Base-by-base conservation (phyloP, 2,888 invertebrate genomes). In the Mechanitis messenoides region DNA sequence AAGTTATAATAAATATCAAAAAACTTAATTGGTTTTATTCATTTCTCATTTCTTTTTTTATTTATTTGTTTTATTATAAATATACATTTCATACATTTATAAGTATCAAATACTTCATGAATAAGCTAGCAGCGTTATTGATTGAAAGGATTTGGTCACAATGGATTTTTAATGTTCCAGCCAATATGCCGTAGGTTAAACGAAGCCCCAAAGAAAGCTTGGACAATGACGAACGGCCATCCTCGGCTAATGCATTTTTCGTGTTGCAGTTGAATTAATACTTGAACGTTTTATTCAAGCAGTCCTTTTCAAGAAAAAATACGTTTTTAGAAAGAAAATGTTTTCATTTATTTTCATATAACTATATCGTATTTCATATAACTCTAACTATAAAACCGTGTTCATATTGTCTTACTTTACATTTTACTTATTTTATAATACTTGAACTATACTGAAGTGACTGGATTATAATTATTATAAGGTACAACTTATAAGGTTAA, bases 211-310 rank as follows among this genome's bases (percentile, higher is more conserved):
- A 67, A 64, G 66, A 72, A 71, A 68, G 66, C 67, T 56, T 77
- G 81, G 81, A 83, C 84, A 84, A 79, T 84, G 86, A 88, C 78
- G 78, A 83, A 88, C 85, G 80, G 77, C 69, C 77, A 72, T 73
- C 68, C 72, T 68, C 73, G 72, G 71, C 83, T 89, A 90, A 90
- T 90, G 90, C 89, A 89, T 87, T 89, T 89, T 88, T 87, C 90
- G 85, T 89, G 89, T 87, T 88, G 87, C 89, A 87, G 87, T 89
- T 85, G 89, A 87, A 86, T 88, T 87, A 88, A 89, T 88, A 83
- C 81, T 78, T 75, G 76, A 74, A 73, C 74, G 74, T 76, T 79
- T 79, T 65, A 69, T 64, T 68, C 62, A 45, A 60, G 45, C 45
- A 54, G 59, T 50, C 56, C 47, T 61, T 53, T 65, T 62, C 53